Percentiles rank a stretch among this genome's conserved stretches.
Conservation (phyloP, 2,797 vertebrate genomes). For the Strix occidentalis region DNA sequence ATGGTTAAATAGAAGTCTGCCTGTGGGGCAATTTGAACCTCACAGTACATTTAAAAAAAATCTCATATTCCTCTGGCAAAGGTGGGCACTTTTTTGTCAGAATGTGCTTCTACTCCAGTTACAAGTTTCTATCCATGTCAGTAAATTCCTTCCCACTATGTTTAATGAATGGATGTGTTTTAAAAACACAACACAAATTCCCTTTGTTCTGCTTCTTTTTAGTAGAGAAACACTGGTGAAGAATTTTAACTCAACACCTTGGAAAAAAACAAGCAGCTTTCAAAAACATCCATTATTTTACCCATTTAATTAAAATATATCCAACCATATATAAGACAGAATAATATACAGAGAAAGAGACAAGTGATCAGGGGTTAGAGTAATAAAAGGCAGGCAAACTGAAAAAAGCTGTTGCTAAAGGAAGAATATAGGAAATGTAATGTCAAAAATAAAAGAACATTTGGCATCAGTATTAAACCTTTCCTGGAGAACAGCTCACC, state of each 20-base stretch:
- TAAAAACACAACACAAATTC: not conserved
- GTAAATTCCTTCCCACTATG: not conserved
- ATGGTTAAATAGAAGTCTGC: not conserved
- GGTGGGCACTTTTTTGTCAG: not conserved
- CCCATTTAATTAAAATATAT: constrained; percentile 4
- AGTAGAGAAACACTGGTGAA: not conserved
- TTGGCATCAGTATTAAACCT: not conserved
- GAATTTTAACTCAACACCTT: not conserved
- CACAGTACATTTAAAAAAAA: not conserved
- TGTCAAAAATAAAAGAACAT: constrained; percentile 28
- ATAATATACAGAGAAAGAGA: not conserved
- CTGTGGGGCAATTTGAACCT: not conserved
- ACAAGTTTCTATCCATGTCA: not conserved
- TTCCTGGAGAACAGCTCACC: not conserved
- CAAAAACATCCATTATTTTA: not conserved
- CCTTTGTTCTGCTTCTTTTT: constrained; percentile 2
- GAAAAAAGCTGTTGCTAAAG: not conserved
- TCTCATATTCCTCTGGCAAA: not conserved
- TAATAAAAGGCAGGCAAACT: not conserved
- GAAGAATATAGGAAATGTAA: not conserved
- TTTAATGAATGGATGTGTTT: not conserved
- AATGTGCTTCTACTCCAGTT: not conserved
- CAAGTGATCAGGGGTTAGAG: accelerated
- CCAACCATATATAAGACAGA: not conserved
- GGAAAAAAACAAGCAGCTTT: not conserved